These are phyloP conservation scores for Criorhina ranunculi DNA, from an alignment of 2,888 invertebrate genomes.

Conservation along the genomic window DNA sequence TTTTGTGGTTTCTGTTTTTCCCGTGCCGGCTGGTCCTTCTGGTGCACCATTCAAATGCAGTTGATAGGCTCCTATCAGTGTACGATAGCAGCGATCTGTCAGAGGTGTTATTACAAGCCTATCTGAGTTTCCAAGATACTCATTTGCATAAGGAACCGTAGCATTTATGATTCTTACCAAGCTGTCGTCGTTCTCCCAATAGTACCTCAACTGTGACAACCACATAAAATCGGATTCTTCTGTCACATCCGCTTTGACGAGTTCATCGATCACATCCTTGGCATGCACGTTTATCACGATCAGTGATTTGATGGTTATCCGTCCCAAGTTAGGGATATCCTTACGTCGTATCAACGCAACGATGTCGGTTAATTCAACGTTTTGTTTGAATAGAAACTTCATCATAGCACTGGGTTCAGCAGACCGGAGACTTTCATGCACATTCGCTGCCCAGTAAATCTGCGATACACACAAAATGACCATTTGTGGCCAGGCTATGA, in stretches of 20 bases:
- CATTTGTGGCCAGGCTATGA: conserved; percentile 88
- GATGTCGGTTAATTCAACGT: conserved; percentile 86
- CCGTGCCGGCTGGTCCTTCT: conserved; percentile 93
- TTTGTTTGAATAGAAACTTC: conserved; percentile 84
- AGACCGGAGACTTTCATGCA: conserved; percentile 86
- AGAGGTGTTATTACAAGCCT: conserved; percentile 87
- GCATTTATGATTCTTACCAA: conserved; percentile 88
- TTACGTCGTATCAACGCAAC: conserved; percentile 87
- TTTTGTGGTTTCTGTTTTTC: conserved; percentile 96
- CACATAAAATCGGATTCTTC: conserved; percentile 89
- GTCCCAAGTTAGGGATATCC: conserved; percentile 86
- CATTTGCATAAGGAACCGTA: conserved; percentile 89
- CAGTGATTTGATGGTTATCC: conserved; percentile 89
- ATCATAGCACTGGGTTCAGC: conserved; percentile 84
- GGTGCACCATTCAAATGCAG: conserved; percentile 89
- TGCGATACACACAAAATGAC: conserved; percentile 87
- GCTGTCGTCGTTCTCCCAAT: conserved; percentile 87
- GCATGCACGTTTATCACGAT: conserved; percentile 91
- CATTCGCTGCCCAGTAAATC: conserved; percentile 88
- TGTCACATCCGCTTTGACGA: conserved; percentile 85
- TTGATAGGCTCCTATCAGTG: conserved; percentile 89
- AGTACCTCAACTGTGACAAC: conserved; percentile 90
- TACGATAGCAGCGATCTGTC: conserved; percentile 89
- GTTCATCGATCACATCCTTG: conserved; percentile 87
- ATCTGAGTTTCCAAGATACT: conserved; percentile 89